phyloP scores from a whole-genome alignment of 30 jellyfish, hydroid and myxozoan species.

The Chrysaora quinquecirrha region DNA sequence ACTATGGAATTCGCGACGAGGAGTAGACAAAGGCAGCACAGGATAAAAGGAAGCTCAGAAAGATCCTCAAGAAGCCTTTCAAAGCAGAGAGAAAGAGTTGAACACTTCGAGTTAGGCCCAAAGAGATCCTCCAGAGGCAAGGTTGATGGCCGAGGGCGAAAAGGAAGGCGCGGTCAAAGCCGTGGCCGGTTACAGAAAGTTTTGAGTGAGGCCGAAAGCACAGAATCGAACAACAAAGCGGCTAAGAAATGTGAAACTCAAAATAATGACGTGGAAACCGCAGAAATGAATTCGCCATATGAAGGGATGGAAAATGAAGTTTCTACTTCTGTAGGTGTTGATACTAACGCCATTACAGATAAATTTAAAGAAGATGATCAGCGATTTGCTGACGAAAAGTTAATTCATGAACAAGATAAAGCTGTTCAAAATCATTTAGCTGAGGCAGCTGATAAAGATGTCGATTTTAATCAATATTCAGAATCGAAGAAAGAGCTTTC shows the following conservation, averaged over 20 bases:
- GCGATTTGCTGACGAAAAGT: too few species aligned
- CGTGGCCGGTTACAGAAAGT: neutral
- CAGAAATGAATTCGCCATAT: too few species aligned
- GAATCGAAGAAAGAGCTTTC: too few species aligned
- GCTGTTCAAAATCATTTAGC: too few species aligned
- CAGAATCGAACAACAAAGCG: neutral
- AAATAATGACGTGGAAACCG: neutral
- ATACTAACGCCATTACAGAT: too few species aligned
- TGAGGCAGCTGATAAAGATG: too few species aligned
- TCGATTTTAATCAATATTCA: too few species aligned
- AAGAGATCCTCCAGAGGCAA: slow-evolving; percentile 56
- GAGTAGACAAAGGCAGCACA: slow-evolving; percentile 36
- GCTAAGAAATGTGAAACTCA: neutral
- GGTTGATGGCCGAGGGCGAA: slow-evolving; percentile 36
- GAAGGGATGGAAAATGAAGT: too few species aligned
- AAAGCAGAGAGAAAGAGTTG: slow-evolving; percentile 41
- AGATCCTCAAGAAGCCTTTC: slow-evolving; percentile 64
- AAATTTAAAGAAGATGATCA: too few species aligned
- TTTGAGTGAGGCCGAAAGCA: neutral
- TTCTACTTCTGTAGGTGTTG: too few species aligned
- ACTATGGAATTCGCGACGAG: slow-evolving; percentile 31
- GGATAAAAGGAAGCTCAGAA: slow-evolving; percentile 21
- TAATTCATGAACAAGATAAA: too few species aligned
- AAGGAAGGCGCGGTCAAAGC: neutral
- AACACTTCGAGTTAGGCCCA: slow-evolving; percentile 41